These are phyloP conservation scores for Tringa solitaria DNA, from an alignment of 2,113 vertebrate genomes.

Conservation along the genomic window DNA sequence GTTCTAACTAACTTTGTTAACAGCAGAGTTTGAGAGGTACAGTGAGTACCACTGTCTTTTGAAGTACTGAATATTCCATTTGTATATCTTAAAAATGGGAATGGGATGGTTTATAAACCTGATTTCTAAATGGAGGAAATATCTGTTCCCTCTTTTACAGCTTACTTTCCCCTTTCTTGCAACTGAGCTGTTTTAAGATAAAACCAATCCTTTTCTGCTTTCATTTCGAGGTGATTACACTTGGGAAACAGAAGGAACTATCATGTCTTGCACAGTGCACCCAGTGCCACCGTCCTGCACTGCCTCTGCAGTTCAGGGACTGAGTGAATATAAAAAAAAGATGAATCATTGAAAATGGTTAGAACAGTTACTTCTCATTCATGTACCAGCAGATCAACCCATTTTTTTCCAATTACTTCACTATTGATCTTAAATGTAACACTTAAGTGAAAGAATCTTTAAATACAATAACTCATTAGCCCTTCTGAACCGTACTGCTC, in stretches of 20 bases:
- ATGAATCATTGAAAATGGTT: not conserved
- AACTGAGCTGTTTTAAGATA: not conserved
- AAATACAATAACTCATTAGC: not conserved
- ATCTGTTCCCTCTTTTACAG: not conserved
- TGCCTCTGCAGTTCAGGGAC: not conserved
- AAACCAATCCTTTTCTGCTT: not conserved
- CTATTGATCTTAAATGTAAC: not conserved
- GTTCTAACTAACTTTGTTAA: not conserved
- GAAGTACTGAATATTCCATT: not conserved
- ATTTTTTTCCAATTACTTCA: not conserved
- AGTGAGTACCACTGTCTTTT: not conserved
- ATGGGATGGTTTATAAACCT: not conserved
- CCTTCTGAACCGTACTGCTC: not conserved
- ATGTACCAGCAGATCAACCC: not conserved
- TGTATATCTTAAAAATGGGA: not conserved
- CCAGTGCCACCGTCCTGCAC: not conserved
- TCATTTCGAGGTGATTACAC: not conserved
- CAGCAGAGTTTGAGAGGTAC: not conserved
- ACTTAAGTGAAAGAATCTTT: not conserved
- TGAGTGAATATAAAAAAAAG: not conserved
- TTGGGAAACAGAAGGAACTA: not conserved
- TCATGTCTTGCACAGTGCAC: not conserved
- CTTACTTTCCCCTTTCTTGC: not conserved
- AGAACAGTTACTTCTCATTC: not conserved
- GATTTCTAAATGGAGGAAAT: not conserved